phyloP scores from a whole-genome alignment of 2,797 vertebrate genomes.

The Furcifer pardalis region DNA sequence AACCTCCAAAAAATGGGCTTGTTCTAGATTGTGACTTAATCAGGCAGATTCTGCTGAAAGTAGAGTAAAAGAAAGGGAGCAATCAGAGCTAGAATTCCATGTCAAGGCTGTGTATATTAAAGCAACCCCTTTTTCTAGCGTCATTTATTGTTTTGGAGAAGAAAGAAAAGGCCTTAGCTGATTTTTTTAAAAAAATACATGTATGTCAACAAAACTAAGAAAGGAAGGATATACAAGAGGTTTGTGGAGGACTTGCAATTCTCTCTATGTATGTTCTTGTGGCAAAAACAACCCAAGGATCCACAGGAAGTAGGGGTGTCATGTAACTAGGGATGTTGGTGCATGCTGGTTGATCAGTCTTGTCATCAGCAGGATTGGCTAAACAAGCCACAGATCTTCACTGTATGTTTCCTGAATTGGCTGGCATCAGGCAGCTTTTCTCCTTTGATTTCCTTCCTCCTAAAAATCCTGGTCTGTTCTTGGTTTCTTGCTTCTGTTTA shows the following conservation, averaged over 20 bases:
- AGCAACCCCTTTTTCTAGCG: neutral
- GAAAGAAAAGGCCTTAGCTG: neutral
- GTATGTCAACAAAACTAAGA: neutral
- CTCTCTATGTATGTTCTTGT: neutral
- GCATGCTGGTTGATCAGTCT: no score
- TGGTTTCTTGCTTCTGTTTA: no score
- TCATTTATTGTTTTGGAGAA: neutral
- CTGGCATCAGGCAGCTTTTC: no score
- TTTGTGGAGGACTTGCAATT: neutral
- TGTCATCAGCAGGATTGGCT: no score
- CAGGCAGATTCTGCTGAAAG: neutral
- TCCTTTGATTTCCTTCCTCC: no score
- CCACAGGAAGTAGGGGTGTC: no score
- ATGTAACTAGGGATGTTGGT: no score
- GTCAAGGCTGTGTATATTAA: neutral
- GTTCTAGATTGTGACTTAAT: neutral
- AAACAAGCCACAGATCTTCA: no score
- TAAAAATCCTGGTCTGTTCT: no score
- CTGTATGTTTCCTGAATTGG: no score
- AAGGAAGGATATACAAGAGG: neutral
- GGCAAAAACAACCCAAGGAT: no score
- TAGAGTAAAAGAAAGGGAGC: neutral
- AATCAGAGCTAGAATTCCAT: neutral
- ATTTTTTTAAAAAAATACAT: neutral
- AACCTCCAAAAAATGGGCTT: neutral